Conservation (phyloP, 2,797 vertebrate species). For the Discoglossus pictus region DNA sequence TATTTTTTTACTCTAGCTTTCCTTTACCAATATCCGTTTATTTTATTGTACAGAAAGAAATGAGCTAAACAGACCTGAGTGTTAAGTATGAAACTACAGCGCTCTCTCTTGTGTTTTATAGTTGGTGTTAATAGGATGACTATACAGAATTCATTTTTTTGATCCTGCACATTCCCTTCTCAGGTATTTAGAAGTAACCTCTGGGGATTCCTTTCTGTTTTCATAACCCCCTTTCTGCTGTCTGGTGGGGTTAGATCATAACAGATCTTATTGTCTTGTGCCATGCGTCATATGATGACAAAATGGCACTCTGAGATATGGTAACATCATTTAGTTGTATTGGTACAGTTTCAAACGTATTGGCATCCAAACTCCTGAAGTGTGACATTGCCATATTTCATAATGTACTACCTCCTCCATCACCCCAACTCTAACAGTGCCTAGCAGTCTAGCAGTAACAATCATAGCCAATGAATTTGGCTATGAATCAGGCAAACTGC, state of each 20-base stretch:
- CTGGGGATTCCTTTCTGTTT: slow-evolving; percentile 31
- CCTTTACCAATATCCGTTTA: slow-evolving; percentile 24
- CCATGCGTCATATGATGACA: slow-evolving; percentile 20
- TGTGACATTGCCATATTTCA: slow-evolving; percentile 29
- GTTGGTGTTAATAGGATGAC: slow-evolving; percentile 40
- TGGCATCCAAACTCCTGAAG: slow-evolving; percentile 35
- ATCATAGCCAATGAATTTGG: neutral
- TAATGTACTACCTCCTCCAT: slow-evolving; percentile 45
- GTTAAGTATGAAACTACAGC: slow-evolving; percentile 28
- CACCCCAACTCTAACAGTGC: slow-evolving; percentile 33
- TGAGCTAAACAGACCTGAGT: slow-evolving; percentile 42
- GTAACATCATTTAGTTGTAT: slow-evolving; percentile 39
- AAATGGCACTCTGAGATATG: slow-evolving; percentile 30
- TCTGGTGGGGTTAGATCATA: slow-evolving; percentile 1
- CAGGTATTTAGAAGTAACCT: slow-evolving; percentile 48
- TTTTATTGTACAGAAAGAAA: slow-evolving; percentile 41
- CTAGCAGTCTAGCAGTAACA: slow-evolving; percentile 26
- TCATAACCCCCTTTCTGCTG: slow-evolving; percentile 15
- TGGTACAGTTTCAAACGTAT: neutral
- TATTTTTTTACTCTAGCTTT: slow-evolving; percentile 52
- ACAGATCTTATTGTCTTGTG: slow-evolving; percentile 29
- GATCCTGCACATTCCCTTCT: slow-evolving; percentile 53
- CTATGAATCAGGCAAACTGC: slow-evolving; percentile 9
- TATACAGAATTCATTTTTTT: slow-evolving; percentile 44
- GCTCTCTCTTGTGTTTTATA: slow-evolving; percentile 39